phyloP scores from a whole-genome alignment of 64 coral and sea anemone genomes.

The Actinia equina region DNA sequence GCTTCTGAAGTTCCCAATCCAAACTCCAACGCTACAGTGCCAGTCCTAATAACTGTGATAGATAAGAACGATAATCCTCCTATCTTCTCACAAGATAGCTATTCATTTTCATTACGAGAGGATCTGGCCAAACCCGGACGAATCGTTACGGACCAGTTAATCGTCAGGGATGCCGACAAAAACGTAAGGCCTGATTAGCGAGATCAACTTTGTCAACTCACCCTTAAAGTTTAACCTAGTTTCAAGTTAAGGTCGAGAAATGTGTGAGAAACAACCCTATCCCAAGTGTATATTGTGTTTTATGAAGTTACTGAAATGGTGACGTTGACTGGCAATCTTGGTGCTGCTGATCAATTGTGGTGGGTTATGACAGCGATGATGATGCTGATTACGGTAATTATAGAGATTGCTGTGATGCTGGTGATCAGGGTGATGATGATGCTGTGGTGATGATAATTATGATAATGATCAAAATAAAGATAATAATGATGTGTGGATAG shows the following conservation, averaged over 20 bases:
- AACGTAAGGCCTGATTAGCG: conserved; percentile 23
- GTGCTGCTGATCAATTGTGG: too few relatives aligned
- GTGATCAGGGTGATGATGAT: too few relatives aligned
- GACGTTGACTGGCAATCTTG: too few relatives aligned
- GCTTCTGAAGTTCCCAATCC: conserved; percentile 74
- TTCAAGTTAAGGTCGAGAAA: neutral
- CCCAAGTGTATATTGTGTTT: too few relatives aligned
- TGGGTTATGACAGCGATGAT: too few relatives aligned
- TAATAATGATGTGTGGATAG: too few relatives aligned
- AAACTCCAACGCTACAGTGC: conserved; percentile 55
- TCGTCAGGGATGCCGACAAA: conserved; percentile 65
- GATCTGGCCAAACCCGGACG: conserved; percentile 58
- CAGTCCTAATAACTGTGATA: conserved; percentile 55
- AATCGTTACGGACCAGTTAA: conserved; percentile 55
- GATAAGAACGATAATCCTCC: conserved; percentile 78
- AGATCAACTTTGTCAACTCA: neutral
- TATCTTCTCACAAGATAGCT: conserved; percentile 35
- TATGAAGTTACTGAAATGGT: too few relatives aligned
- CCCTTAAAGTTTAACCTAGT: too few relatives aligned
- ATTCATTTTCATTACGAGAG: conserved; percentile 59
- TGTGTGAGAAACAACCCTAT: neutral
- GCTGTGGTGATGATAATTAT: too few relatives aligned
- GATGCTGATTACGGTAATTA: too few relatives aligned
- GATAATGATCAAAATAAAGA: too few relatives aligned
- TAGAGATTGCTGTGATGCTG: too few relatives aligned